Base-by-base conservation (phyloP, 2,888 invertebrate species). In the Thera obeliscata region DNA sequence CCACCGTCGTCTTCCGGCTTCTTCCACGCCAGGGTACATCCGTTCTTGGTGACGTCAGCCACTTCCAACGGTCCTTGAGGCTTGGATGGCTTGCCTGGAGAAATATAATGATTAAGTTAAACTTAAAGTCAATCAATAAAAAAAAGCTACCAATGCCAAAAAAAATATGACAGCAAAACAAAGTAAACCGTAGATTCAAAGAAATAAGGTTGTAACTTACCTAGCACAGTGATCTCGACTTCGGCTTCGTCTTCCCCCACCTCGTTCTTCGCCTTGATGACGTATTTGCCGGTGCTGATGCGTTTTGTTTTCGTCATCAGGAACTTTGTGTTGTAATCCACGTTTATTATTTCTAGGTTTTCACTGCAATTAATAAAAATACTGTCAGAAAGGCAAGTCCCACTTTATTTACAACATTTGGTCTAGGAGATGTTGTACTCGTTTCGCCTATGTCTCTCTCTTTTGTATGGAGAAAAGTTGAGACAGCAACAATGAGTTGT, bases 1-100 rank as follows among this genome's bases (percentile, higher is more conserved):
- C 99, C 99, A 66, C 99, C 99, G 81, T 99, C 99, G 85, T 99
- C 99, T 76, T 98, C 97, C 0, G 98, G 98, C 83, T 98, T 98
- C 86, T 98, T 95, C 98, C 98, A 99, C 70, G 97, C 95, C 4
- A 99, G 94, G 72, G 97, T 97, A 87, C 98, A 98, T 43, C 98
- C 97, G 83, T 97, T 97, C 91, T 98, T 98, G 11, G 97, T 98
- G 36, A 99, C 95, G 84, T 98, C 97, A 3, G 96, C 95, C 6
- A 98, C 97, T 73, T 98, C 97, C 75, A 99, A 88, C 0, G 99
- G 99, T 61, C 98, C 99, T 82, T 96, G 95, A 0, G 97, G 97
- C 74, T 96, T 96, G 22, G 95, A 94, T 61, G 97, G 97, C 80
- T 97, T 97, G 64, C 96, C 96, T 93, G 60, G 36, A 5, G 35